Percentiles rank a stretch among this genome's conserved stretches.
Conservation (phyloP, 2,113 vertebrate species). For the Marmota monax region DNA sequence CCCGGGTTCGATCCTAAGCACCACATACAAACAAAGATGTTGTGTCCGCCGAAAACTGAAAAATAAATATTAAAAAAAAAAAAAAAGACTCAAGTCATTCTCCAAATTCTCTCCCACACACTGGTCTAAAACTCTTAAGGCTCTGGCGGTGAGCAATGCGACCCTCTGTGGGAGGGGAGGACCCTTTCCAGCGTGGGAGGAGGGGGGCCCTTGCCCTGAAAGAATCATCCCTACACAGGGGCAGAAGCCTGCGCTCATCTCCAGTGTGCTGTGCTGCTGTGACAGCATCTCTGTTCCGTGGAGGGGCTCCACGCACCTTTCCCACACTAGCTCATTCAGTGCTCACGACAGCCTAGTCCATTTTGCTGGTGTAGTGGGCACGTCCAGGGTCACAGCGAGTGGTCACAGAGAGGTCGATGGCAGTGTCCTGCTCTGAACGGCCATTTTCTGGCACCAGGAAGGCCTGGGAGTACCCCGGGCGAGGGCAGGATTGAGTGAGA, state of each 20-base stretch:
- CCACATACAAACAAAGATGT: no score
- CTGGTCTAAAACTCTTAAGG: background rate
- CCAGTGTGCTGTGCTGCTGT: no score
- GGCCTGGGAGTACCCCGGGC: background rate
- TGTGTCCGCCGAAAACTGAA: no score
- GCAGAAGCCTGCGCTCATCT: background rate
- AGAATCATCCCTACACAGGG: background rate
- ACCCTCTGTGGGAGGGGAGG: background rate
- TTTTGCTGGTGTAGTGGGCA: background rate
- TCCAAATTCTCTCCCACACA: background rate
- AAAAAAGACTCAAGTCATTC: background rate
- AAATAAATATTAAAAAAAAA: no score
- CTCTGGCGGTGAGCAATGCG: background rate
- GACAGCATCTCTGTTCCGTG: background rate
- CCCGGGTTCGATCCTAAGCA: no score
- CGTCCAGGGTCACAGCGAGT: background rate
- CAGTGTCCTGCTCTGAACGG: background rate
- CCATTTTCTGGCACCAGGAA: background rate
- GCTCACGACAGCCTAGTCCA: background rate
- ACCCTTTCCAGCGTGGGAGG: fast-evolving
- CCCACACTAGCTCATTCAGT: background rate
- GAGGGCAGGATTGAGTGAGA: background rate
- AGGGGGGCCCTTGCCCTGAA: fast-evolving
- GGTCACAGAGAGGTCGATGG: background rate
- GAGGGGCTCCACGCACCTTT: background rate